These are phyloP conservation scores for Rhabdornis inornatus DNA, from an alignment of 2,113 vertebrate genomes.

Conservation along the genomic window DNA sequence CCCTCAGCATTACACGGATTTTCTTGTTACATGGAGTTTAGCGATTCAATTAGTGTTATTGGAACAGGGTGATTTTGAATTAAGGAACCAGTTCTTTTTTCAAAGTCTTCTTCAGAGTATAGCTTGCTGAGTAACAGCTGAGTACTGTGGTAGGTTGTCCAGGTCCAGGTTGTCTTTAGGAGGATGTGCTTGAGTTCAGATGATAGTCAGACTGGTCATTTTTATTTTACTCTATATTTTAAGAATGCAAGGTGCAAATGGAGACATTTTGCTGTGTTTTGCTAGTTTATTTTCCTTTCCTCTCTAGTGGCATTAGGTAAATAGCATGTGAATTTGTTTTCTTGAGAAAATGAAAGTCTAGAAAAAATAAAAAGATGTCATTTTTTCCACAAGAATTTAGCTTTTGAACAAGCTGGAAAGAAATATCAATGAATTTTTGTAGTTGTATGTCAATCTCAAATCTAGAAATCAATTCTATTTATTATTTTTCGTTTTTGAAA, in stretches of 20 bases:
- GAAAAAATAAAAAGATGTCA: not conserved
- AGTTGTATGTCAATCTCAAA: not conserved
- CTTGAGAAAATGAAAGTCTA: not conserved
- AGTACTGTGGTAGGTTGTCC: not conserved
- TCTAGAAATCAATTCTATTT: not conserved
- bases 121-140: not conserved
- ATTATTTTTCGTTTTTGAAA: not conserved
- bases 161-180: not conserved
- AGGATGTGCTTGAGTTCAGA: not conserved
- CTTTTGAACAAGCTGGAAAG: not conserved
- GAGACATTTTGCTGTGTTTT: not conserved
- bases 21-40: not conserved
- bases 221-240: not conserved
- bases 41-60: not conserved
- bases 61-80: not conserved
- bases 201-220: not conserved
- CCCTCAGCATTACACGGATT: not conserved
- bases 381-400: not conserved
- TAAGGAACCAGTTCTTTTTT: not conserved
- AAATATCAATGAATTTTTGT: not conserved
- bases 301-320: not conserved
- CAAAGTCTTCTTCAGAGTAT: not conserved
- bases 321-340: not conserved
- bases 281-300: not conserved
- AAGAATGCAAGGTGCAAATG: not conserved